These are phyloP conservation scores for Leptopilina myrica DNA, from an alignment of 2,888 invertebrate species.

Conservation along the genomic window DNA sequence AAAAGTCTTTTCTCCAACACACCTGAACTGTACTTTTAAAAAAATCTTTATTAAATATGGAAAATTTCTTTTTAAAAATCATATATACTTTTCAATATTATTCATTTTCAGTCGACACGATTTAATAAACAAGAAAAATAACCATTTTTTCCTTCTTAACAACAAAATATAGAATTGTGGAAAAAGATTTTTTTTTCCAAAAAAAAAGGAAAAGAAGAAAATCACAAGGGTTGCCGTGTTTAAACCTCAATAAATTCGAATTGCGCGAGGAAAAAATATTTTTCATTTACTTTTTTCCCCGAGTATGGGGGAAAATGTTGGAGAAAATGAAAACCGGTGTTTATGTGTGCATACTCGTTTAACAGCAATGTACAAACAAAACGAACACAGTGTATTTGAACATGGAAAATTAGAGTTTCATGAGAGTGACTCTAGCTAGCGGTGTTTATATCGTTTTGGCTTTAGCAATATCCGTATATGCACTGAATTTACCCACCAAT, in stretches of 20 bases:
- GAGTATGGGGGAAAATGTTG: background rate
- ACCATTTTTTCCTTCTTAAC: background rate
- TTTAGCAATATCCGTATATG: background rate
- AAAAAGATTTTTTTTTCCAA: background rate
- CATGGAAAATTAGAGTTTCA: conserved; percentile 25
- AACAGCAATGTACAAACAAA: conserved; percentile 23
- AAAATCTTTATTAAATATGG: background rate
- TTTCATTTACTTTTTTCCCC: background rate
- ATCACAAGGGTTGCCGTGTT: background rate
- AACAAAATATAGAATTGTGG: background rate
- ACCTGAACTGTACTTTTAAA: background rate
- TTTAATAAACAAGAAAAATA: background rate
- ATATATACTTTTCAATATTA: background rate
- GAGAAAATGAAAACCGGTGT: background rate
- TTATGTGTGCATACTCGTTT: conserved; percentile 16
- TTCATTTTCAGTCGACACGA: background rate
- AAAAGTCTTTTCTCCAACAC: background rate
- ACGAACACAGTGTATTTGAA: conserved; percentile 7
- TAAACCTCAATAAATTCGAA: background rate
- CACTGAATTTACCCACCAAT: background rate
- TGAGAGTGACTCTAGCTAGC: background rate
- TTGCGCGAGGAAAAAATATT: background rate
- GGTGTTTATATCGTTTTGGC: conserved; percentile 13
- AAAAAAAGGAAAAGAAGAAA: background rate
- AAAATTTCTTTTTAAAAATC: background rate